Evolutionary conservation across 1,140 invertebrate species (phyloP).

Genomic region (Solenopsis invicta): DNA sequence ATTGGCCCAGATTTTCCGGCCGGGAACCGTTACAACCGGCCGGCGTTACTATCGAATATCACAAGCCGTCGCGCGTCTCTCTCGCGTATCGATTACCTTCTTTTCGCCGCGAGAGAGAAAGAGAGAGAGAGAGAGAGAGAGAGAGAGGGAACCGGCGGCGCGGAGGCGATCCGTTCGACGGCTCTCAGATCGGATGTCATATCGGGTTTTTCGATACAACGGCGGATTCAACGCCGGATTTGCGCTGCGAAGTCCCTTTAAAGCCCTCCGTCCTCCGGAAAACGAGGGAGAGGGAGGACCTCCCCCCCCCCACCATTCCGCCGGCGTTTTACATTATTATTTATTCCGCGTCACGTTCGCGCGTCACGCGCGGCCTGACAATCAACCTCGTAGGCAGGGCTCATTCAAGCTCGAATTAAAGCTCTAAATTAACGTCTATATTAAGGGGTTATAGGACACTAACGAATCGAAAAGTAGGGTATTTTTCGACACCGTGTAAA

Average conservation of each 20-base stretch:
- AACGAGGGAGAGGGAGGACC: not conserved
- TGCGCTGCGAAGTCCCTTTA: not conserved
- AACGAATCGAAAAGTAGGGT: no score
- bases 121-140: no score
- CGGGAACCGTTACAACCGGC: slow-evolving; percentile 4
- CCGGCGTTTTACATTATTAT: not conserved
- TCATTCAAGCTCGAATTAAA: not conserved
- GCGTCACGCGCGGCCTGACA: not conserved
- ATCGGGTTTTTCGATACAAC: slow-evolving; percentile 45
- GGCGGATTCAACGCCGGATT: slow-evolving; percentile 25
- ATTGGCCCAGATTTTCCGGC: slow-evolving; percentile 52
- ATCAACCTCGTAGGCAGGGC: not conserved
- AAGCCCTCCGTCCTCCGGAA: not conserved
- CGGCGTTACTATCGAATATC: slow-evolving; percentile 52
- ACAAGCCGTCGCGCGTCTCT: slow-evolving; percentile 15
- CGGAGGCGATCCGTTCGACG: not conserved
- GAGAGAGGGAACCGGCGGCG: not conserved
- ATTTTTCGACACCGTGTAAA: no score
- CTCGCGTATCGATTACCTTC: slow-evolving; percentile 61
- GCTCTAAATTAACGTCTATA: not conserved
- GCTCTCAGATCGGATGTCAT: slow-evolving; percentile 24
- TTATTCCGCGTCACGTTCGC: not conserved
- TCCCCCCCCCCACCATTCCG: no score
- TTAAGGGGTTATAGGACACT: no score
- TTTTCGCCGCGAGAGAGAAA: slow-evolving; percentile 1